Conservation (phyloP, 2,888 invertebrate species). For the Platycheirus rosarum region DNA sequence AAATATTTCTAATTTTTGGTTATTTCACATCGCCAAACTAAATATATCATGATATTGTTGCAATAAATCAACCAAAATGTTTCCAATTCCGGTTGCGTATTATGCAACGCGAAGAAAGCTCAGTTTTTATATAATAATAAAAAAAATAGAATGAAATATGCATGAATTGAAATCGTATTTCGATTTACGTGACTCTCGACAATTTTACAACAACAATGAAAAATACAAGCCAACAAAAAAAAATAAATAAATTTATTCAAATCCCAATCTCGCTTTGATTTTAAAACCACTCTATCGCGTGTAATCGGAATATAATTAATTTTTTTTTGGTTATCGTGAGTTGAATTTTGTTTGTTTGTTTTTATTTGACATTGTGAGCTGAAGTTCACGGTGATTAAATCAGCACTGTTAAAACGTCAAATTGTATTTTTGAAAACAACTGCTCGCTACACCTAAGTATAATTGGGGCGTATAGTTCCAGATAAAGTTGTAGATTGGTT, state of each 20-base stretch:
- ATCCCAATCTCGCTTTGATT: constrained; percentile 43
- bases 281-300: constrained; percentile 37
- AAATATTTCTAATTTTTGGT: constrained; percentile 15
- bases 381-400: not conserved
- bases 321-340: constrained; percentile 18
- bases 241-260: constrained; percentile 60
- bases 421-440: not conserved
- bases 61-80: constrained; percentile 37
- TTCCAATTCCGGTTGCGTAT: constrained; percentile 38
- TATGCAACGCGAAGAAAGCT: constrained; percentile 61
- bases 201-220: constrained; percentile 11
- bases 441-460: constrained; percentile 16
- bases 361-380: not conserved
- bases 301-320: constrained; percentile 48
- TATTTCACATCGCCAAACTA: constrained; percentile 6
- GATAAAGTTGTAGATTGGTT: constrained; percentile 23
- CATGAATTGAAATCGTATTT: constrained; percentile 12
- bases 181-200: constrained; percentile 42
- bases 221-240: constrained; percentile 5
- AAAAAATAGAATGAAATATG: constrained; percentile 21
- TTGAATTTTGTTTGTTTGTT: not conserved
- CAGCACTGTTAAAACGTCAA: not conserved
- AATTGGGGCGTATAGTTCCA: constrained; percentile 55
- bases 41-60: constrained; percentile 16
- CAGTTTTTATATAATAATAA: constrained; percentile 9